Percentiles rank a stretch among this genome's conserved stretches.
Conservation (phyloP, 2,113 vertebrate species). For the Promerops cafer region DNA sequence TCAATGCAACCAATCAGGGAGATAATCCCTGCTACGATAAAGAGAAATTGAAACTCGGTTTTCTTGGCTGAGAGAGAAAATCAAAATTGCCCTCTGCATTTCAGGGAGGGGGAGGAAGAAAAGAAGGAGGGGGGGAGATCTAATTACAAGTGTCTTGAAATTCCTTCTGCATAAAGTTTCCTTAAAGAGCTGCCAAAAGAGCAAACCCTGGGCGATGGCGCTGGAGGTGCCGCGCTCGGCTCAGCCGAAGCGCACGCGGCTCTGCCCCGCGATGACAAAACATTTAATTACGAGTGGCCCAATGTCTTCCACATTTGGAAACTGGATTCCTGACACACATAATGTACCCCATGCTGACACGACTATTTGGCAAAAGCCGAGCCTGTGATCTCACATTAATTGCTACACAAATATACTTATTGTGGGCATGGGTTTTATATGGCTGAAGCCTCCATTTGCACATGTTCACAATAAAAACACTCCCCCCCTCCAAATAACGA, state of each 20-base stretch:
- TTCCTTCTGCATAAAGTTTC: constrained; percentile 60
- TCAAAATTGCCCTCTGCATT: background rate
- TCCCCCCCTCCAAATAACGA: background rate
- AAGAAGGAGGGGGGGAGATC: background rate
- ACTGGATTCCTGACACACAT: constrained; percentile 46
- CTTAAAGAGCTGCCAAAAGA: constrained; percentile 67
- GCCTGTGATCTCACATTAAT: constrained; percentile 70
- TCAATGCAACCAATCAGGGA: background rate
- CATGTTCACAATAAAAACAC: constrained; percentile 71
- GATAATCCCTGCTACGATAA: background rate
- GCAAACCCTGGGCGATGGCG: constrained; percentile 4
- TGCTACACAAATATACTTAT: constrained; percentile 65
- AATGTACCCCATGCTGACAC: constrained; percentile 48
- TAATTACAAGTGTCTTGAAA: constrained; percentile 68
- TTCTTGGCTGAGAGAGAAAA: constrained; percentile 17
- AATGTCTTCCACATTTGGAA: constrained; percentile 39
- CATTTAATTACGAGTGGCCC: constrained; percentile 23
- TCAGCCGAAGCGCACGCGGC: constrained; percentile 3
- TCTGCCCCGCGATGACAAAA: constrained; percentile 51
- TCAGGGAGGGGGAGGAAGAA: background rate
- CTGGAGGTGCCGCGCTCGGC: constrained; percentile 45
- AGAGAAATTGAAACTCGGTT: background rate
- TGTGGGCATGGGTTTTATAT: constrained; percentile 47
- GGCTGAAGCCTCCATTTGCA: constrained; percentile 55
- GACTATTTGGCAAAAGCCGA: constrained; percentile 47